Base-by-base conservation (phyloP, 2,888 invertebrate species). In the Globia sparganii region DNA sequence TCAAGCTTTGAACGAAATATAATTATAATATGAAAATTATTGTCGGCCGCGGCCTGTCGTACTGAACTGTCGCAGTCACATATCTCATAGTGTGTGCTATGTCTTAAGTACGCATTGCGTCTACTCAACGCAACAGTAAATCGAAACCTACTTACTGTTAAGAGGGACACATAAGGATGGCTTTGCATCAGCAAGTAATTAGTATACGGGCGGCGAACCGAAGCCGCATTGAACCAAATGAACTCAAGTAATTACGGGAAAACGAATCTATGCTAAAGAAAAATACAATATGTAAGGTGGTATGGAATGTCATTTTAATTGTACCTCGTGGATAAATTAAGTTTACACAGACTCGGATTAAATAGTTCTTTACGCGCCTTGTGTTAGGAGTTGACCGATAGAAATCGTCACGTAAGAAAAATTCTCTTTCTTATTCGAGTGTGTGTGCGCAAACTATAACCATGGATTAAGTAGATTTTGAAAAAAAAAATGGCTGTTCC, bases 131-230 rank as follows among this genome's bases (percentile, higher is more conserved):
- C 65, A 78, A 66, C 69, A 66, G 31, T 59, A 70, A 53, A 82
- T 81, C 84, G 81, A 81, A 84, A 67, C 67, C 84, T 75, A 84
- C 84, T 81, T 81, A 78, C 84, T 64, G 74, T 67, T 77, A 83
- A 87, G 66, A 25, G 75, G 83, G 75, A 77, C 78, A 49, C 83
- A 73, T 72, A 76, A 86, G 71, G 77, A 77, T 69, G 72, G 78
- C 4, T 82, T 86, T 79, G 88, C 76, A 84, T 81, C 87, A 88
- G 86, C 86, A 81, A 78, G 76, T 86, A 81, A 86, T 86, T 86
- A 86, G 87, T 80, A 86, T 49, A 65, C 83, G 68, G 34, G 21
- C 31, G 78, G 81, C 69, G 71, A 66, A 62, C 73, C 66, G 65
- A 49, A 61, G 43, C 65, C 84, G 66, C 75, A 75, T 71, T 67